phyloP scores from a whole-genome alignment of 2,888 invertebrate species.

The Ernsta delagoae region DNA sequence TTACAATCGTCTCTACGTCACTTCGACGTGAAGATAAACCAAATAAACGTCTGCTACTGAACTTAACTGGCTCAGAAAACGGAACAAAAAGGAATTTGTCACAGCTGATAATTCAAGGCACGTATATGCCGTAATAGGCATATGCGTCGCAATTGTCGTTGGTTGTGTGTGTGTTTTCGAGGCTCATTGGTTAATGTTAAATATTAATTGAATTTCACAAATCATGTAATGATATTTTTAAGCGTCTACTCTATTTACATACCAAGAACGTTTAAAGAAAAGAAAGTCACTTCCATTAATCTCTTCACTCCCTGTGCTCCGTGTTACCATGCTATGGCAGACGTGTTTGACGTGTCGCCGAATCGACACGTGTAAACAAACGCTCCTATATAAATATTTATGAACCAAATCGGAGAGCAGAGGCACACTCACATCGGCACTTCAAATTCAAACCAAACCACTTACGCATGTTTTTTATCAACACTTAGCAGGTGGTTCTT shows the following conservation, averaged over 20 bases:
- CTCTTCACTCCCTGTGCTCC: no score
- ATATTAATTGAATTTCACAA: no score
- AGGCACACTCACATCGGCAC: slow-evolving; percentile 33
- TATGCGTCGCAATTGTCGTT: no score
- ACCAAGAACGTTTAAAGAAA: no score
- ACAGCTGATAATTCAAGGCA: no score
- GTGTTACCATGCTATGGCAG: slow-evolving; percentile 1
- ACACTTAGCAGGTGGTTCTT: slow-evolving; percentile 27
- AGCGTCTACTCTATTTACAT: no score
- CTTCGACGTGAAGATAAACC: slow-evolving; percentile 15
- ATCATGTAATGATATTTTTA: no score
- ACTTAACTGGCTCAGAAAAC: neutral
- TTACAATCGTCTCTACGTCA: neutral
- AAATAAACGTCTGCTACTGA: slow-evolving; percentile 23
- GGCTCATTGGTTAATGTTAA: no score
- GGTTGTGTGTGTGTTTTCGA: no score
- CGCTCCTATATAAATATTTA: slow-evolving; percentile 52
- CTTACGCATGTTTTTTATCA: slow-evolving; percentile 39
- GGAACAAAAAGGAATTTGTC: no score
- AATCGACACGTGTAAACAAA: slow-evolving; percentile 63
- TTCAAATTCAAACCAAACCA: slow-evolving; percentile 35
- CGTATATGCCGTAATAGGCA: no score
- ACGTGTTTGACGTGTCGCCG: slow-evolving; percentile 21
- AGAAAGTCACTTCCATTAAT: no score
- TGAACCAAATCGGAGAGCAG: slow-evolving; percentile 46